Base-by-base conservation (phyloP, 2,113 vertebrate genomes). In the Upupa epops region DNA sequence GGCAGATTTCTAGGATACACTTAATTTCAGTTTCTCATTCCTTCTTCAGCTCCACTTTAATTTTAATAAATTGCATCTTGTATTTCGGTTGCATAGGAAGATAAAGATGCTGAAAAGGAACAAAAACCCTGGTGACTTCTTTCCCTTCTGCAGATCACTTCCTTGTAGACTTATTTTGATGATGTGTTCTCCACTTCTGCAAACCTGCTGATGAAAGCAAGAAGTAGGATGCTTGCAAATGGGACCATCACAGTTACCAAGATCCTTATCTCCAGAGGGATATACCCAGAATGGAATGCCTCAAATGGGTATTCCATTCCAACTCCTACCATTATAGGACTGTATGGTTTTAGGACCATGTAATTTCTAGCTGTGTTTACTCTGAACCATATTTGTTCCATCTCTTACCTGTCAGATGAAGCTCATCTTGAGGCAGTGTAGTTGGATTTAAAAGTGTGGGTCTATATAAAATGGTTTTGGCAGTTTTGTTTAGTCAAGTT, bases 11-110 rank as follows among this genome's bases (percentile, higher is more conserved):
- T 25, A 60, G 81, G 84, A 72, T 76, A 52, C 9, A 8, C 32
- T 79, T 88, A 82, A 94, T 93, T 80, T 94, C 42, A 73, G 14
- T 80, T 10, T 92, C 63, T 94, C 31, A 52, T 79, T 81, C 54
- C 49, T 65, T 78, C 37, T 83, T 78, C 40, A 65, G 25, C 42
- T 80, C 42, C 90, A 36, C 71, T 90, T 82, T 77, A 75, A 60
- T 92, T 88, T 92, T 76, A 51, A 51, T 75, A 88, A 77, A 42
- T 74, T 88, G 42, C 48, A 26, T 71, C 20, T 61, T 58, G n/a
- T 73, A 32, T 61, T 80, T 90, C 76, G 87, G 40, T 81, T 83
- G 14, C 54, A 63, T 17, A 64, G 63, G 71, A 94, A 73, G 24
- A 68, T 81, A 86, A 77, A 75, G 2, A 40, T 52, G 25, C 46